Conservation (phyloP, 2,888 invertebrate genomes). For the Ypsolopha sequella region DNA sequence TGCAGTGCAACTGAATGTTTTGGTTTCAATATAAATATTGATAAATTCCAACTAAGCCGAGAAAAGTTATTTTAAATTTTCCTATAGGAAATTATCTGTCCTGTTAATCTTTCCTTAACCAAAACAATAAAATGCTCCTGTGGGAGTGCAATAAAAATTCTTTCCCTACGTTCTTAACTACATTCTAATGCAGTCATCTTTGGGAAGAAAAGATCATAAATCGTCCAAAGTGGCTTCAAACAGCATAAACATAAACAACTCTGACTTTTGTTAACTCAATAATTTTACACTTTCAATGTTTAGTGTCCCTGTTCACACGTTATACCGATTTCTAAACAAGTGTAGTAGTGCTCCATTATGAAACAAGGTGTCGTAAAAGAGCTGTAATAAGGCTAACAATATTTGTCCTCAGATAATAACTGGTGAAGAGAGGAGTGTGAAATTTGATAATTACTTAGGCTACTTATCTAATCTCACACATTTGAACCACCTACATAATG, state of each 20-base stretch:
- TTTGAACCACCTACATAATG: neutral
- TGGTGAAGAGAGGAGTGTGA: slow-evolving; percentile 40
- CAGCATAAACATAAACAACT: slow-evolving; percentile 25
- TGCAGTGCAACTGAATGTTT: slow-evolving; percentile 12
- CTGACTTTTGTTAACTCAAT: slow-evolving; percentile 25
- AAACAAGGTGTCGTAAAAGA: slow-evolving; percentile 39
- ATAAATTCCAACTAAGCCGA: neutral
- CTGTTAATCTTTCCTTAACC: slow-evolving; percentile 24
- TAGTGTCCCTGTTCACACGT: slow-evolving; percentile 26
- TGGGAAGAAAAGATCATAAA: slow-evolving; percentile 32
- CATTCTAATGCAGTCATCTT: slow-evolving; percentile 37
- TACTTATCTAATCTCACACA: slow-evolving; percentile 49
- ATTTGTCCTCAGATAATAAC: slow-evolving; percentile 59
- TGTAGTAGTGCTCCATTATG: slow-evolving; percentile 27
- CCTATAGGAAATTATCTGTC: slow-evolving; percentile 28
- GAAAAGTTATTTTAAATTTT: too few species aligned
- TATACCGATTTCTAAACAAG: slow-evolving; percentile 18
- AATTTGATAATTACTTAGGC: slow-evolving; percentile 59
- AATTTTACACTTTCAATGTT: slow-evolving; percentile 19
- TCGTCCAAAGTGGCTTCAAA: slow-evolving; percentile 29
- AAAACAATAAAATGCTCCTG: slow-evolving; percentile 44
- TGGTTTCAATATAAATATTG: neutral
- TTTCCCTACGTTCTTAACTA: slow-evolving; percentile 42
- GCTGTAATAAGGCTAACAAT: slow-evolving; percentile 44
- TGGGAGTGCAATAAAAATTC: slow-evolving; percentile 53